Base-by-base conservation (phyloP, 2,888 invertebrate species). In the Gisinianus flammeolus region DNA sequence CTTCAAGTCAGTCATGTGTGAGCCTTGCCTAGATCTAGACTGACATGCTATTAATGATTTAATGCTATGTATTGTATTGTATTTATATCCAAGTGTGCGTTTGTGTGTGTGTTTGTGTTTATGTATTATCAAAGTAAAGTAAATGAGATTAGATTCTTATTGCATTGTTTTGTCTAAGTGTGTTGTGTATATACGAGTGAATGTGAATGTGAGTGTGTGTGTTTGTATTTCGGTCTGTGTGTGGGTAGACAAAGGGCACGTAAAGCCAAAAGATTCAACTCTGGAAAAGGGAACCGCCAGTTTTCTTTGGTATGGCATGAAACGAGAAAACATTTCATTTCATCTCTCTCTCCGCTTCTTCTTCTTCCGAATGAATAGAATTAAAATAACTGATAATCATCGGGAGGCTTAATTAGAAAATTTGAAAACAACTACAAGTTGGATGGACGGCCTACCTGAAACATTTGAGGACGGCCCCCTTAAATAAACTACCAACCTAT, bases 311-410 rank as follows among this genome's bases (percentile, higher is more conserved):
- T n/a, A 6, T 44, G 2, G 70, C 58, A 35, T 56, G 31, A n/a
- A 71, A 35, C 8, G 62, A 71, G 64, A 56, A 35, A 44, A 69
- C 28, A 58, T 72, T 54, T 35, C 54, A 35, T 68, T 67, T 74
- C 73, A 35, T 70, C 70, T 71, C 58, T n/a, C 44, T 44, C 44
- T 44, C 44, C 19, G 12, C 19, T 19, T 44, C 44, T 44, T 19
- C 19, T 16, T 44, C 3, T 44, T 2, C 16, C 31, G 77, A 76
- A 81, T 81, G 80, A 81, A 81, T 79, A 79, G 77, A 81, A 79
- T 81, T 81, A 81, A 81, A 81, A 77, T 78, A 79, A 81, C 79
- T 79, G 80, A 81, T 81, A 81, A 79, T 79, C 78, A 78, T 80
- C 78, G 72, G 67, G 79, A 76, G 54, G 70, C 78, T 81, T 81